Evolutionary conservation across 2,888 invertebrate species (phyloP).

Genomic region (Athalia cordata): DNA sequence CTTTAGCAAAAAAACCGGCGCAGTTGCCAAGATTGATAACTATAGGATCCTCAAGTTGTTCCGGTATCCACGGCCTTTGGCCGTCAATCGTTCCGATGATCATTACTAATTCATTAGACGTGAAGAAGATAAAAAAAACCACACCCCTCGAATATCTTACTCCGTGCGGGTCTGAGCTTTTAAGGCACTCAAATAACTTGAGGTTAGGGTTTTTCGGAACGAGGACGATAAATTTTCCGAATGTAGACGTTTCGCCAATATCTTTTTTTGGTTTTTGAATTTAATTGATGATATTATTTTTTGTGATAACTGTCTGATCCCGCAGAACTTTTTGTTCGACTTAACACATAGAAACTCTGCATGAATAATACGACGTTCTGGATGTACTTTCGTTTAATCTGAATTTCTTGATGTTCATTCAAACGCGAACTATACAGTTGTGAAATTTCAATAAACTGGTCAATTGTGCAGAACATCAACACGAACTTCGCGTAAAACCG

Average conservation of each 20-base stretch:
- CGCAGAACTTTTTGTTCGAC: background rate
- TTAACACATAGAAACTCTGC: background rate
- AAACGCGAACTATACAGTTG: background rate
- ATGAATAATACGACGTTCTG: background rate
- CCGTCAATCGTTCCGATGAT: constrained; percentile 37
- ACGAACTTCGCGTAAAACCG: background rate
- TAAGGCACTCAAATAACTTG: constrained; percentile 36
- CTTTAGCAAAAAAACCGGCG: background rate
- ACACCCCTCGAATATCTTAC: constrained; percentile 33
- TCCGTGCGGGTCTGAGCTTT: background rate
- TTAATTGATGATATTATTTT: constrained; percentile 28
- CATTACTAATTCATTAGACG: constrained; percentile 42
- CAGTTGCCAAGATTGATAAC: constrained; percentile 37
- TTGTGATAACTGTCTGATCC: background rate
- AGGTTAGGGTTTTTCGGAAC: constrained; percentile 25
- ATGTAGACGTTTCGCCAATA: constrained; percentile 19
- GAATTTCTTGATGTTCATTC: background rate
- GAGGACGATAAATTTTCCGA: constrained; percentile 29
- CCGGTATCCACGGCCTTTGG: constrained; percentile 13
- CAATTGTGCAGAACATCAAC: background rate
- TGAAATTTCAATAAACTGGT: constrained; percentile 1
- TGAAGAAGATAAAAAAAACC: constrained; percentile 10
- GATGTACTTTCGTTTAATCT: background rate
- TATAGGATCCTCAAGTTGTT: constrained; percentile 25
- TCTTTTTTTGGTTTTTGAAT: constrained; percentile 2